Evolutionary conservation across 2,113 vertebrate genomes (phyloP).

Genomic region (Nematolebias whitei): DNA sequence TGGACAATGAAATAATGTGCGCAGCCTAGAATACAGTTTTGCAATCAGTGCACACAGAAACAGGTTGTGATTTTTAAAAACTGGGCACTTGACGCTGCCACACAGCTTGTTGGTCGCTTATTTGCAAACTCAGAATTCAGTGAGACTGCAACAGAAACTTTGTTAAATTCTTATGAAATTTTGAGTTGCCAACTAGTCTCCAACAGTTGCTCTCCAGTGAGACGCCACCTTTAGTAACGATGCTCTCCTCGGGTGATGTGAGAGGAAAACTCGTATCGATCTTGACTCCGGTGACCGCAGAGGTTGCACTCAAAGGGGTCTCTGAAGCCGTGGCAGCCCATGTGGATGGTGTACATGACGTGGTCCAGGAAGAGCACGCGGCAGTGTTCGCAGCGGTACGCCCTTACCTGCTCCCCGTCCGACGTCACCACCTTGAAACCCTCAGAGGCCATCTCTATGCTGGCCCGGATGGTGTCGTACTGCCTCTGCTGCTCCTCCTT

Average conservation of each 20-base stretch:
- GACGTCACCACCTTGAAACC: slow-evolving; percentile 89
- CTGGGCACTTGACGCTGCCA: no score
- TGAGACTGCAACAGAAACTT: no score
- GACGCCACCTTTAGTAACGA: slow-evolving; percentile 75
- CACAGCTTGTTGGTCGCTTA: no score
- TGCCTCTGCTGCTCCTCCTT: slow-evolving; percentile 92
- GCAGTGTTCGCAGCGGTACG: slow-evolving; percentile 94
- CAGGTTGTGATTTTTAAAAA: no score
- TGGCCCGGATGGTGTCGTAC: slow-evolving; percentile 85
- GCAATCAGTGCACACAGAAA: no score
- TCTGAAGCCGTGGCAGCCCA: slow-evolving; percentile 98
- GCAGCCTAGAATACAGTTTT: no score
- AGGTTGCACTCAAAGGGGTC: slow-evolving; percentile 99
- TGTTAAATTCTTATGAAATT: no score
- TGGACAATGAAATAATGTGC: no score
- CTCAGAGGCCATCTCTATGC: slow-evolving; percentile 83
- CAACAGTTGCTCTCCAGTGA: no score
- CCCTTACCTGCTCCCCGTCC: slow-evolving; percentile 89
- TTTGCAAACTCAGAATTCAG: slow-evolving; percentile 13
- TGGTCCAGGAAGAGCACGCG: slow-evolving; percentile 97
- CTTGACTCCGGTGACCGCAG: slow-evolving; percentile 96
- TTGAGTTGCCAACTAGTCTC: no score
- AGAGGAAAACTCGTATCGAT: slow-evolving; percentile 98
- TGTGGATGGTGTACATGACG: slow-evolving; percentile 99
- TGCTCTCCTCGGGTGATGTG: slow-evolving; percentile 99